Base-by-base conservation (phyloP, 2,113 vertebrate genomes). In the Thryonomys swinderianus region DNA sequence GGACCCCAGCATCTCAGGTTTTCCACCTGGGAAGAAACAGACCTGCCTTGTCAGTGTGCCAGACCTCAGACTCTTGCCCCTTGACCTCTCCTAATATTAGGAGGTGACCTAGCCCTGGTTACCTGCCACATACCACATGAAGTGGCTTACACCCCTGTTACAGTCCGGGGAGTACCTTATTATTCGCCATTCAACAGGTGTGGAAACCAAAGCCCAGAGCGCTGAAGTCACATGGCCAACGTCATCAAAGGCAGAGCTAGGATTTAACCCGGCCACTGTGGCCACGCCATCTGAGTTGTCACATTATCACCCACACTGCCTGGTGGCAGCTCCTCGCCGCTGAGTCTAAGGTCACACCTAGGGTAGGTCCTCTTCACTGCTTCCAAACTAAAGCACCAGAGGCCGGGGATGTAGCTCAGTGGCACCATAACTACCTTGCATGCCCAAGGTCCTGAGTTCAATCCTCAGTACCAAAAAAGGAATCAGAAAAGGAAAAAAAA, bases 131-230 rank as follows among this genome's bases (percentile, higher is more conserved):
- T 45, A 17, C 13, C 37, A 30, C 12, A 0, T 34, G 5, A 32
- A 64, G 9, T 51, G 61, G 40, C 61, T 66, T 57, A 30, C 2
- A 20, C 37, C 48, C 45, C 45, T 12, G 12, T 59, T 32, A 14
- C 51, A 81, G 1, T 8, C 83, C 67, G 3, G 9, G 3, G 42
- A 71, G n/a, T 55, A 2, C 10, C 23, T n/a, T 64, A 27, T 67
- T 42, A 55, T 32, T 42, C 6, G 66, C 25, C 32, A n/a, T 62
- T 88, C 87, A 45, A 85, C 13, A 79, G 53, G 51, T 55, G 20
- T 79, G 51, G 40, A 82, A 53, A 82, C 73, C 5, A 34, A 96
- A 91, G 34, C n/a, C 78, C 78, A 76, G 59, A 82, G 48, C 78
- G 34, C 17, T 42, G 42, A 69, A 51, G 64, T 92, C 57, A 62